A percentile compares a stretch with the other conserved stretches of the same genome.
Conservation (phyloP, 2,113 vertebrate species). For the Oncorhynchus kisutch region DNA sequence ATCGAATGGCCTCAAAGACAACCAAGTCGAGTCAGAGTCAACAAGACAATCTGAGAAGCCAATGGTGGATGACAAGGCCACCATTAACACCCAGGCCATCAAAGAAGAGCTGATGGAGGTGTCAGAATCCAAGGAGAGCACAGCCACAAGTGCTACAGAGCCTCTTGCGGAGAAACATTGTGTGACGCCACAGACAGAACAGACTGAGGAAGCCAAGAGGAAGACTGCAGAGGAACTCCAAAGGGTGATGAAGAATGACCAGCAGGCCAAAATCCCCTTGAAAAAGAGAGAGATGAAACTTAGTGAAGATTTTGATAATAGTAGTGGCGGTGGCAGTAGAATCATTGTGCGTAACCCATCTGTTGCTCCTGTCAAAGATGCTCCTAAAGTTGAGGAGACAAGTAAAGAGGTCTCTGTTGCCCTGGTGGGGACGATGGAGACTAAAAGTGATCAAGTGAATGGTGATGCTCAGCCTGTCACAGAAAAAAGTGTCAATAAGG, state of each 20-base stretch:
- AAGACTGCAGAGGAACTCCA: conserved; percentile 83
- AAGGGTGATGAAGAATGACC: conserved; percentile 87
- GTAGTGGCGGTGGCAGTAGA: conserved; percentile 35
- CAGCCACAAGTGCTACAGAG: conserved; percentile 46
- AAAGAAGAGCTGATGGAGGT: conserved; percentile 70
- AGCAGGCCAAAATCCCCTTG: conserved; percentile 94
- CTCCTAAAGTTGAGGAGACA: conserved; percentile 62
- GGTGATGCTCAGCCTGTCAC: conserved; percentile 73
- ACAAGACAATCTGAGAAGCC: conserved; percentile 40
- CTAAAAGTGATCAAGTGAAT: conserved; percentile 82
- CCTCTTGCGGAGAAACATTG: conserved; percentile 64
- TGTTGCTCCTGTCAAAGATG: conserved; percentile 78
- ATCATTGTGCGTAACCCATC: conserved; percentile 58
- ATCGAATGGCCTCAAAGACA: conserved; percentile 39
- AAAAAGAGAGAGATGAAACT: conserved; percentile 97
- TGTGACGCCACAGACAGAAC: conserved; percentile 70
- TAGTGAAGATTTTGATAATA: conserved; percentile 85
- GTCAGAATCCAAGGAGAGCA: conserved; percentile 71
- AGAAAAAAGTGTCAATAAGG: conserved; percentile 45
- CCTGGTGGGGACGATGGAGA: conserved; percentile 24
- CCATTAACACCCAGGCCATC: conserved; percentile 28
- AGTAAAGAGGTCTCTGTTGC: background rate
- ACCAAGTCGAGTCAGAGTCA: conserved; percentile 2
- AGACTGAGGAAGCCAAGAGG: conserved; percentile 76
- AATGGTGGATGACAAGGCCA: background rate